phyloP scores from a whole-genome alignment of 2,797 vertebrate genomes.

The Florisuga fusca region DNA sequence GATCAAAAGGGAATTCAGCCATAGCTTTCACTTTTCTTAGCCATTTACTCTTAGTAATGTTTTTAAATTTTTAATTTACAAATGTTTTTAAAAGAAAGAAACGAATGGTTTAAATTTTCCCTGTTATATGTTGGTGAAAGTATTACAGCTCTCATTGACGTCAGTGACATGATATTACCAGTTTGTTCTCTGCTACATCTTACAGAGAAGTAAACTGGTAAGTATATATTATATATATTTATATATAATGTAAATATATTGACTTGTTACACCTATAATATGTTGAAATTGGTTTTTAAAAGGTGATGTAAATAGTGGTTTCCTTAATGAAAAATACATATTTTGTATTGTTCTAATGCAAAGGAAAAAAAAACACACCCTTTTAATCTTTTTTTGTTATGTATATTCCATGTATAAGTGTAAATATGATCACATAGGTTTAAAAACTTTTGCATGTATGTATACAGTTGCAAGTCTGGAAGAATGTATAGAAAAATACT shows the following conservation, averaged over 20 bases:
- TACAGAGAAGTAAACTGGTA: slow-evolving; percentile 80
- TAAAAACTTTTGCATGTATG: slow-evolving; percentile 97
- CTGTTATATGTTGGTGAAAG: slow-evolving; percentile 76
- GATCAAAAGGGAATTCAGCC: slow-evolving; percentile 75
- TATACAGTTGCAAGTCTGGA: slow-evolving; percentile 95
- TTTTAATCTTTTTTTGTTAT: slow-evolving; percentile 93
- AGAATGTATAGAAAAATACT: slow-evolving; percentile 85
- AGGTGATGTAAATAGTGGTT: slow-evolving; percentile 97
- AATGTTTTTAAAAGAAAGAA: slow-evolving; percentile 46
- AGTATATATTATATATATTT: slow-evolving; percentile 84
- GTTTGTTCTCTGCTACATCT: slow-evolving; percentile 81
- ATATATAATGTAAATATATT: slow-evolving; percentile 81
- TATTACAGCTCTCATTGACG: slow-evolving; percentile 79
- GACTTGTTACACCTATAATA: slow-evolving; percentile 83
- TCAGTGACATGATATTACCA: slow-evolving; percentile 80
- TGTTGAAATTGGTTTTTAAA: slow-evolving; percentile 85
- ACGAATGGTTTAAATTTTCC: slow-evolving; percentile 70
- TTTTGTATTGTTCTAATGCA: slow-evolving; percentile 98
- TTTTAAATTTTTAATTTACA: slow-evolving; percentile 71
- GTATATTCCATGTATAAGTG: slow-evolving; percentile 98
- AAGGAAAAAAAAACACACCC: slow-evolving; percentile 86
- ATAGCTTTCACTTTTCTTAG: slow-evolving; percentile 72
- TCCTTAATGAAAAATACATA: slow-evolving; percentile 97
- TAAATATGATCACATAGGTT: slow-evolving; percentile 93
- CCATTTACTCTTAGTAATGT: slow-evolving; percentile 67